These are phyloP conservation scores for Drosophila meridiana DNA, from an alignment of 2,888 invertebrate species.

Conservation along the genomic window DNA sequence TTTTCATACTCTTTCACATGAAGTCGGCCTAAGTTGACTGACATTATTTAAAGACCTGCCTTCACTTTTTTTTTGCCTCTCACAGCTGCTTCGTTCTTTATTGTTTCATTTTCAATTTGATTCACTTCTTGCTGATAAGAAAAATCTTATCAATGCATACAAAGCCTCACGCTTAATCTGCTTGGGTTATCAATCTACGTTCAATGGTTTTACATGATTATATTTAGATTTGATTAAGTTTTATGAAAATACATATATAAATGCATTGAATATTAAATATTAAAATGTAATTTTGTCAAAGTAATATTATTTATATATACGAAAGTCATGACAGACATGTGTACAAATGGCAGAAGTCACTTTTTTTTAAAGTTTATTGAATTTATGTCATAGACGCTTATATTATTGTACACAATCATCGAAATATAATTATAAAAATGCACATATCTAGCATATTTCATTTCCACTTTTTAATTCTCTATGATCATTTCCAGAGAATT, in stretches of 20 bases:
- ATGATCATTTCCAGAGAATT: not conserved
- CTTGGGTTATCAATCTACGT: slow-evolving; percentile 16
- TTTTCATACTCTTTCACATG: no score
- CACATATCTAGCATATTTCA: not conserved
- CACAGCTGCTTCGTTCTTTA: not conserved
- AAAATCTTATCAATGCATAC: not conserved
- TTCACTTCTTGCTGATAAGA: not conserved
- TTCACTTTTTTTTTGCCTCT: no score
- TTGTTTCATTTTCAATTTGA: not conserved
- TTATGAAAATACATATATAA: not conserved
- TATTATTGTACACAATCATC: not conserved
- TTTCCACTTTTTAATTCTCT: not conserved
- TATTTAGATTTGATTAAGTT: no score
- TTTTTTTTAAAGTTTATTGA: not conserved
- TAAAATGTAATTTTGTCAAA: not conserved
- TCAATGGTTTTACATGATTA: not conserved
- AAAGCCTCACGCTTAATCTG: not conserved
- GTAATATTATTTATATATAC: not conserved
- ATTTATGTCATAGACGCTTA: not conserved
- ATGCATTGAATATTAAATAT: not conserved
- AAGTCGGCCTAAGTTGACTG: not conserved
- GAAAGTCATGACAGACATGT: not conserved
- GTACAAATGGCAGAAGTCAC: not conserved
- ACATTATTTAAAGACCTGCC: no score
- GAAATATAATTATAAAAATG: not conserved